These are phyloP conservation scores for Lycocerus yunnanus DNA, from an alignment of 2,888 invertebrate species.

Conservation along the genomic window DNA sequence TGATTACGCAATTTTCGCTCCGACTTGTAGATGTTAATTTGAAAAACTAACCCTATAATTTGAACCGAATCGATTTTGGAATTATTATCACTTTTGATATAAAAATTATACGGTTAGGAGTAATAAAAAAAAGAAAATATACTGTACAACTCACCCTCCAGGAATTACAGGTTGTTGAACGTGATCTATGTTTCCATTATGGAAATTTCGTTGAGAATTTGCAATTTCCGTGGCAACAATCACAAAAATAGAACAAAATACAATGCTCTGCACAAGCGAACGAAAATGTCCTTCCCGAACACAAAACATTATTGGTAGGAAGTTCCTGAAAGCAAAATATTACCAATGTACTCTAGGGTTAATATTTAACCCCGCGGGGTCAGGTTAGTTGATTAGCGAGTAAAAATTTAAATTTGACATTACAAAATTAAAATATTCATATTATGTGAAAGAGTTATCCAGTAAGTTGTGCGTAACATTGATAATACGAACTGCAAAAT, in stretches of 20 bases:
- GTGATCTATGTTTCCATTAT: constrained; percentile 36
- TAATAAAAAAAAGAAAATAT: constrained; percentile 1
- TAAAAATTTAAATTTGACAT: background rate
- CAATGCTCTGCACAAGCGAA: constrained; percentile 29
- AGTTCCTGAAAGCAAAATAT: background rate
- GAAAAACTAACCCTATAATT: background rate
- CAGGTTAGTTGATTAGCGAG: background rate
- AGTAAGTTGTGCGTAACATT: constrained; percentile 19
- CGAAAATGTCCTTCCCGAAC: constrained; percentile 28
- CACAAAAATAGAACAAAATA: constrained; percentile 33
- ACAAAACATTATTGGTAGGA: constrained; percentile 23
- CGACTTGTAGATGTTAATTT: background rate
- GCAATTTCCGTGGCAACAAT: constrained; percentile 26
- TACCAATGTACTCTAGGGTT: background rate
- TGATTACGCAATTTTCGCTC: background rate
- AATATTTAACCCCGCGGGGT: background rate
- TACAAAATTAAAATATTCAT: background rate
- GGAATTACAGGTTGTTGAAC: constrained; percentile 38
- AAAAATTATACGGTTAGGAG: background rate
- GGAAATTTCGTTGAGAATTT: constrained; percentile 22
- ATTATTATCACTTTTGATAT: background rate
- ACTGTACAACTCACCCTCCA: constrained; percentile 39
- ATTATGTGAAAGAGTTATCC: constrained; percentile 19
- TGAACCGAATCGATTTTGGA: background rate
- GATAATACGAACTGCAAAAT: constrained; percentile 39